phyloP scores from a whole-genome alignment of 2,113 vertebrate genomes.

The Phaethon lepturus region DNA sequence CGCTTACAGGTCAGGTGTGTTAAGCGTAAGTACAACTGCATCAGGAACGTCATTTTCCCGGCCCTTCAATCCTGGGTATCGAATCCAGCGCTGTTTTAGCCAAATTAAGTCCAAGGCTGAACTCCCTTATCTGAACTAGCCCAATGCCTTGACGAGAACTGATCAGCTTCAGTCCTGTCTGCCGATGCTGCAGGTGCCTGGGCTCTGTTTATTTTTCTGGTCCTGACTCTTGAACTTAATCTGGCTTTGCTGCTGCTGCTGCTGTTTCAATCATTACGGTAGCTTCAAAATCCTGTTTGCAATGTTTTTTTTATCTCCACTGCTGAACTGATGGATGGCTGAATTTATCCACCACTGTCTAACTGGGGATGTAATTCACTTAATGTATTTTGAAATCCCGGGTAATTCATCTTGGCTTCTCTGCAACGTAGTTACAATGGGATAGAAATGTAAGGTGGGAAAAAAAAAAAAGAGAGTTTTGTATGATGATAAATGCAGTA shows the following conservation, averaged over 20 bases:
- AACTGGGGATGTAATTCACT: constrained; percentile 76
- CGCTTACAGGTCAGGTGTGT: fast-evolving
- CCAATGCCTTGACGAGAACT: neutral
- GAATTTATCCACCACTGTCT: constrained; percentile 73
- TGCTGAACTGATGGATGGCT: constrained; percentile 67
- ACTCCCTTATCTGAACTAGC: neutral
- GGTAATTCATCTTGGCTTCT: constrained; percentile 71
- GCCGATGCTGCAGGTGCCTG: neutral
- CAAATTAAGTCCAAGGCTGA: neutral
- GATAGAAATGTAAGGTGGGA: constrained; percentile 44
- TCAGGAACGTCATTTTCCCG: neutral
- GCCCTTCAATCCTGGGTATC: neutral
- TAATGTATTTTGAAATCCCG: constrained; percentile 72
- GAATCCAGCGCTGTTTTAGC: neutral
- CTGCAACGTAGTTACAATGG: neutral
- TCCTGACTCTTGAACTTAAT: constrained; percentile 50
- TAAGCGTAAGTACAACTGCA: neutral
- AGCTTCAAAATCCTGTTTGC: constrained; percentile 33
- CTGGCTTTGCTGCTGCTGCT: constrained; percentile 24
- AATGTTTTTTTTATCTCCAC: neutral
- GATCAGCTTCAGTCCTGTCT: neutral
- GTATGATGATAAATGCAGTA: constrained; percentile 39
- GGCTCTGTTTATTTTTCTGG: constrained; percentile 37
- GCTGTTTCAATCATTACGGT: constrained; percentile 29
- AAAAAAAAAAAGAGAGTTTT: neutral